Evolutionary conservation across 1,140 invertebrate genomes (phyloP).

Genomic region (Mactra quadrangularis): DNA sequence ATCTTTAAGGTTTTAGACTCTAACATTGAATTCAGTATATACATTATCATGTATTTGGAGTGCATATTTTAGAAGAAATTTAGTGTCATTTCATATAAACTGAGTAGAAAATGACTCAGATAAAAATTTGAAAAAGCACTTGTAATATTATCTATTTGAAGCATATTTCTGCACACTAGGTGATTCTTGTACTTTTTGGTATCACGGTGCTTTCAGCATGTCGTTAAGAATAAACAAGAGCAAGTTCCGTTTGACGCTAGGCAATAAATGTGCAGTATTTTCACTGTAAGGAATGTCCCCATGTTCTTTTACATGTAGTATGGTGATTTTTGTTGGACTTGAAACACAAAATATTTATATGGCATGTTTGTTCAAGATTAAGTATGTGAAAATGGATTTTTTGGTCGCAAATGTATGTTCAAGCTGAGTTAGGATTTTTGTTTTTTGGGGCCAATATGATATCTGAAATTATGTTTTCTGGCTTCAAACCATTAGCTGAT

Average conservation of each 20-base stretch:
- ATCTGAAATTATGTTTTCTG: too few relatives aligned
- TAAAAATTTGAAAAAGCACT: neutral
- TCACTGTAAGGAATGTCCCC: constrained; percentile 1
- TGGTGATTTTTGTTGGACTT: constrained; percentile 11
- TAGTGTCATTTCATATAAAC: too few relatives aligned
- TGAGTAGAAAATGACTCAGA: constrained; percentile 13
- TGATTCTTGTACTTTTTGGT: constrained; percentile 15
- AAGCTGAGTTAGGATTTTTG: too few relatives aligned
- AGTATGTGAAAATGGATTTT: too few relatives aligned
- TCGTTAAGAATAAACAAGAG: constrained; percentile 23
- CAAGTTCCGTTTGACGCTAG: constrained; percentile 2
- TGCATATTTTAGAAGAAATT: too few relatives aligned
- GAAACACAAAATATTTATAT: constrained; percentile 26
- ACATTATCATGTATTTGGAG: too few relatives aligned
- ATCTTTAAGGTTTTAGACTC: too few relatives aligned
- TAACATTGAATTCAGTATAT: too few relatives aligned
- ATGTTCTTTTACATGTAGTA: neutral
- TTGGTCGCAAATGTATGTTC: too few relatives aligned
- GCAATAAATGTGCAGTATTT: constrained; percentile 38
- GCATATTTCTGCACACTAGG: constrained; percentile 5
- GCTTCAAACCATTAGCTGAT: too few relatives aligned
- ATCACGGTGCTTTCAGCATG: constrained; percentile 10
- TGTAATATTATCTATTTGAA: neutral
- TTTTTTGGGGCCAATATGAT: too few relatives aligned
- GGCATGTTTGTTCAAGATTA: constrained; percentile 41